Conservation (phyloP, 2,888 invertebrate genomes). For the Volucella zonaria region DNA sequence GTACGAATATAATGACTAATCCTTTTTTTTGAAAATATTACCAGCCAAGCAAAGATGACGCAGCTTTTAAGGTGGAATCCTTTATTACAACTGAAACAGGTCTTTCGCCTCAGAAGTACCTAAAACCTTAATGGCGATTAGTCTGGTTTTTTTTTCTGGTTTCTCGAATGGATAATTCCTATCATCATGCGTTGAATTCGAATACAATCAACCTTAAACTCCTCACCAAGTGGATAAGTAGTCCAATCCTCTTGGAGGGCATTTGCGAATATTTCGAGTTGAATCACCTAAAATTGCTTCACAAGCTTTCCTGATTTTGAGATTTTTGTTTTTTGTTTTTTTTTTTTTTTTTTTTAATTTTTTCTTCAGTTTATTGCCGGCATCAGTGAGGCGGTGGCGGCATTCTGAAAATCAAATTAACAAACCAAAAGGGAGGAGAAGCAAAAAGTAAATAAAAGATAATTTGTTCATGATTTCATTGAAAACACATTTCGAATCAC, state of each 20-base stretch:
- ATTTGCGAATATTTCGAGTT: constrained; percentile 36
- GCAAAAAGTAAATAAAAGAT: constrained; percentile 3
- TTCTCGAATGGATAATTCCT: constrained; percentile 35
- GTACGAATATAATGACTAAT: neutral
- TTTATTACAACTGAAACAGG: constrained; percentile 21
- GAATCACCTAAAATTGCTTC: constrained; percentile 64
- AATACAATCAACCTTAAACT: constrained; percentile 25
- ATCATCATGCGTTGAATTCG: constrained; percentile 2
- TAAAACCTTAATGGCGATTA: constrained; percentile 25
- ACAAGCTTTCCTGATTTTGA: constrained; percentile 12
- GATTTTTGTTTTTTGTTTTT: neutral
- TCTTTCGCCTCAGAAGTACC: constrained; percentile 17
- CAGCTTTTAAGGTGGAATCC: neutral
- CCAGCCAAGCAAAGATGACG: neutral
- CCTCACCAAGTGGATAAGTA: constrained; percentile 25
- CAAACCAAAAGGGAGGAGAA: neutral
- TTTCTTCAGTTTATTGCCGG: neutral
- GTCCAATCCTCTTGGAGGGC: constrained; percentile 14
- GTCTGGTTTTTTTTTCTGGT: neutral
- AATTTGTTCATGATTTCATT: constrained; percentile 33
- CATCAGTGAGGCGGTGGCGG: neutral
- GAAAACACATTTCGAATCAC: constrained; percentile 34
- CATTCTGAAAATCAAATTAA: constrained; percentile 22
- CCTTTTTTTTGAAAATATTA: neutral
- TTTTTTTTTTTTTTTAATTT: neutral